phyloP scores from a whole-genome alignment of 2,888 invertebrate species.

The Heliconius aoede region DNA sequence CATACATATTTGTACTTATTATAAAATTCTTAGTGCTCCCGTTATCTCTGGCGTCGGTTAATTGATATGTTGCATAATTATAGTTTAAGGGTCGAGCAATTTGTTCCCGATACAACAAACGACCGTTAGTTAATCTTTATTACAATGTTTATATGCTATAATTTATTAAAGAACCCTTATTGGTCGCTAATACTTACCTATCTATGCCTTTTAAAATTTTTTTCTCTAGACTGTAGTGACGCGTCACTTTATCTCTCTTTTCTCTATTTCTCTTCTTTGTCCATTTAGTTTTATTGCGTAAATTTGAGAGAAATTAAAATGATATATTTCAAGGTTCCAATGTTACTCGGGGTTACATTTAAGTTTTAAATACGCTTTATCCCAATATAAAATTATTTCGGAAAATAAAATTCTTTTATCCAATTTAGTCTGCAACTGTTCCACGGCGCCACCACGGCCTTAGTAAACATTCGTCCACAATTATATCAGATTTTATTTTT shows the following conservation, averaged over 20 bases:
- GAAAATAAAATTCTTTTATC: no score
- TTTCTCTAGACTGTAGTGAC: no score
- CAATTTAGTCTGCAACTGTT: no score
- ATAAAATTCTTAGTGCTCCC: neutral
- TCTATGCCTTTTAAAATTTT: neutral
- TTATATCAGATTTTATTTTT: neutral
- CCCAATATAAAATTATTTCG: no score
- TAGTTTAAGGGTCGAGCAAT: neutral
- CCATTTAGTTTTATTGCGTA: no score
- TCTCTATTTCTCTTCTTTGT: no score
- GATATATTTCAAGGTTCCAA: no score
- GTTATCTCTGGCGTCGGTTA: neutral
- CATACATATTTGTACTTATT: neutral
- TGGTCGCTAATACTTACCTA: neutral
- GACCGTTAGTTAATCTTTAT: constrained; percentile 1
- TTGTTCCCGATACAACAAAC: neutral
- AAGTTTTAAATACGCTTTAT: no score
- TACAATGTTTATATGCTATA: constrained; percentile 8
- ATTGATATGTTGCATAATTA: constrained; percentile 15
- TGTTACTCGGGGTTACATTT: no score
- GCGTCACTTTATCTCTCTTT: no score
- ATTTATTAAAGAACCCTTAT: constrained; percentile 5
- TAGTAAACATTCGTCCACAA: neutral
- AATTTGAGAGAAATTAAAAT: no score
- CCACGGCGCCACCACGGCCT: neutral